A percentile compares a stretch with the other conserved stretches of the same genome.
Evolutionary conservation across 2,113 vertebrate genomes (phyloP).

Genomic region (Chiloscyllium plagiosum): DNA sequence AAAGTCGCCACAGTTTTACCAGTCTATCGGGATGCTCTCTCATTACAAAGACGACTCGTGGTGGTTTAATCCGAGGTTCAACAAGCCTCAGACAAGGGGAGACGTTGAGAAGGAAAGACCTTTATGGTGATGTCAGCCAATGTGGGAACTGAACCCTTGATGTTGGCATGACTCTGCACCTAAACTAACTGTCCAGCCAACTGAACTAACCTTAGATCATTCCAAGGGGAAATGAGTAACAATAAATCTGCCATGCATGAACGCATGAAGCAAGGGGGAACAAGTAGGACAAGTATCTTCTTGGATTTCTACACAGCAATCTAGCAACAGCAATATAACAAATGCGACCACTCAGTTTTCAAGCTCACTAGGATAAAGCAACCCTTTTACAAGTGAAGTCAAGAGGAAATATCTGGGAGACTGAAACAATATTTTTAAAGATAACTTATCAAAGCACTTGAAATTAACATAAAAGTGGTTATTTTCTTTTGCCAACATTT

Average conservation of each 20-base stretch:
- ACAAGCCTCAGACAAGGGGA: no score
- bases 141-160: no score
- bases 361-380: not conserved
- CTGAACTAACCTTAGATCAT: not conserved
- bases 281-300: no score
- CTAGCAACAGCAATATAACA: not conserved
- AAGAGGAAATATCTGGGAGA: not conserved
- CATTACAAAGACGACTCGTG: no score
- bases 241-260: not conserved
- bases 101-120: no score
- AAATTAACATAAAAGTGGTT: not conserved
- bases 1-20: no score
- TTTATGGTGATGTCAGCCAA: no score
- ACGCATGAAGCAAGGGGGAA: no score
- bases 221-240: not conserved
- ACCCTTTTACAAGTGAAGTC: not conserved
- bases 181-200: no score
- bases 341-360: not conserved
- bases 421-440: not conserved
- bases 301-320: not conserved
- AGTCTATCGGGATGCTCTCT: no score
- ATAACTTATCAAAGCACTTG: not conserved
- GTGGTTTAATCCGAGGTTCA: no score
- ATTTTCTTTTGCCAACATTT: not conserved
- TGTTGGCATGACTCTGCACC: no score